Percentiles rank a stretch among this genome's conserved stretches.
phyloP scores from a whole-genome alignment of 1,140 invertebrate genomes.

The Lethrus apterus region DNA sequence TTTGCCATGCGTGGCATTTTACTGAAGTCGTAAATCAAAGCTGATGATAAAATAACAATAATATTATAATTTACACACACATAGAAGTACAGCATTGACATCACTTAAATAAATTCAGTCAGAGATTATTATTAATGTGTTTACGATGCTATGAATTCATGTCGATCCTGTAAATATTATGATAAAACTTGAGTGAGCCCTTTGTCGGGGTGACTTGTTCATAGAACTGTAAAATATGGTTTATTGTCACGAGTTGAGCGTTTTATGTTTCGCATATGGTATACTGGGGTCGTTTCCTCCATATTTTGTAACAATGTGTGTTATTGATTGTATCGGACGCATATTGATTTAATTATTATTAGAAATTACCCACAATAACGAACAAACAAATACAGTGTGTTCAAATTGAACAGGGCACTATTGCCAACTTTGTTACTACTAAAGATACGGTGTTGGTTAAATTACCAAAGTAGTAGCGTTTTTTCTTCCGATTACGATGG shows the following conservation, averaged over 20 bases:
- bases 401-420: slow-evolving; percentile 1
- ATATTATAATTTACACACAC: no score
- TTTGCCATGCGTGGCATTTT: no score
- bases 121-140: slow-evolving; percentile 13
- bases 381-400: slow-evolving; percentile 2
- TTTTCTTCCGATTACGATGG: no score
- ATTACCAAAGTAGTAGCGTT: no score
- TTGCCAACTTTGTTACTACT: no score
- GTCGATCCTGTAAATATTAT: slow-evolving; percentile 5
- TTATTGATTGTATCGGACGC: slow-evolving; percentile 20
- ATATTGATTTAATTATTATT: slow-evolving; percentile 20
- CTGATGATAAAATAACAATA: no score
- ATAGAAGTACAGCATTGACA: no score
- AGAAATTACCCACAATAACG: background rate
- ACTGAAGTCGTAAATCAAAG: no score
- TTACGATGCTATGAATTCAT: slow-evolving; percentile 8
- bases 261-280: slow-evolving; percentile 22
- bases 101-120: no score
- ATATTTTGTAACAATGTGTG: slow-evolving; percentile 17
- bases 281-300: slow-evolving; percentile 16
- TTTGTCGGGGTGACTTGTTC: slow-evolving; percentile 18
- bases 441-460: no score
- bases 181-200: slow-evolving; percentile 19
- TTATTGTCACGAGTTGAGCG: slow-evolving; percentile 22
- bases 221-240: slow-evolving; percentile 23